phyloP scores from a whole-genome alignment of 2,888 invertebrate genomes.

The Malthinus flaveolus region DNA sequence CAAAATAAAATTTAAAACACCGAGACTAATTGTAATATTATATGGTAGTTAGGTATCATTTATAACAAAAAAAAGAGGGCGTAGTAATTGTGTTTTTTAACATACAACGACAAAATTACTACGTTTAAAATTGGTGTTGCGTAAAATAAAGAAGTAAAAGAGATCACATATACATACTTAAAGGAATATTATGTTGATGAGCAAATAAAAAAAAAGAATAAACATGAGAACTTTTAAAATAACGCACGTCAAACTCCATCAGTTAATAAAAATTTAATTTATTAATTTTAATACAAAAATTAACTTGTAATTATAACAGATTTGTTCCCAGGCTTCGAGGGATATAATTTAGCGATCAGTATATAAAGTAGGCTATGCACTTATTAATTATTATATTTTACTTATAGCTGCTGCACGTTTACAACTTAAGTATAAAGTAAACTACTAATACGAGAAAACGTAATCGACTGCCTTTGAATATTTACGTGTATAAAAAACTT shows the following conservation, averaged over 20 bases:
- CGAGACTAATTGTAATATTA: constrained; percentile 5
- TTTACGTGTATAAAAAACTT: constrained; percentile 22
- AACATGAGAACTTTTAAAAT: not conserved
- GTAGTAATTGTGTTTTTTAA: constrained; percentile 4
- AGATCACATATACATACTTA: not conserved
- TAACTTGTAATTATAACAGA: constrained; percentile 33
- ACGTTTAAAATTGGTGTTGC: constrained; percentile 8
- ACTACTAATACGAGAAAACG: constrained; percentile 15
- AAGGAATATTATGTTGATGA: constrained; percentile 4
- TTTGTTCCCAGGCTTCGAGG: constrained; percentile 37
- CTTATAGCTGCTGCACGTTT: constrained; percentile 21
- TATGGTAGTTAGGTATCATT: constrained; percentile 4
- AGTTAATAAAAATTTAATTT: constrained; percentile 14
- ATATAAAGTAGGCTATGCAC: constrained; percentile 33
- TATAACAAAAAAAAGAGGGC: constrained; percentile 2
- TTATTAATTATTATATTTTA: constrained; percentile 27
- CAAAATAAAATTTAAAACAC: constrained; percentile 6
- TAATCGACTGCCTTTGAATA: not conserved
- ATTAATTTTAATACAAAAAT: constrained; percentile 24
- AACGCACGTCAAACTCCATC: not conserved
- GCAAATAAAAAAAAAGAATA: constrained; percentile 1
- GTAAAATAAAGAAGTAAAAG: constrained; percentile 13
- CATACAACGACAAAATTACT: constrained; percentile 11
- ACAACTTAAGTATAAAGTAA: constrained; percentile 11
- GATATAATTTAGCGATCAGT: constrained; percentile 36